Evolutionary conservation across 2,888 invertebrate genomes (phyloP).

Genomic region (Diadegma fenestrale): DNA sequence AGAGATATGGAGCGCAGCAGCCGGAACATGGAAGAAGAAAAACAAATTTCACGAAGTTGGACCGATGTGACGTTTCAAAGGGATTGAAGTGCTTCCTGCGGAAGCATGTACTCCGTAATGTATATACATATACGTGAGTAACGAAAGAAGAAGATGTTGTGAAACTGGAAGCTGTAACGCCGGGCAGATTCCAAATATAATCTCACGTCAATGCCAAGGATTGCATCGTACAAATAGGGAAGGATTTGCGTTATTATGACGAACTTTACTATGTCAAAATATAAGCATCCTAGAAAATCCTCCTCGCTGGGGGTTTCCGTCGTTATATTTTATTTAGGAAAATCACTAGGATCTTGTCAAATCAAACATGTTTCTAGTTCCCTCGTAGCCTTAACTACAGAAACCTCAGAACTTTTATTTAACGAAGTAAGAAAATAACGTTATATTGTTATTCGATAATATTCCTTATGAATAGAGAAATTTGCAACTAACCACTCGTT

Average conservation of each 20-base stretch:
- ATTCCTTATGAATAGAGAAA: too few relatives aligned
- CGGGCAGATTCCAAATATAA: conserved; percentile 1
- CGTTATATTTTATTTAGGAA: neutral
- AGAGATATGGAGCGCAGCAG: conserved; percentile 15
- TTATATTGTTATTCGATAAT: too few relatives aligned
- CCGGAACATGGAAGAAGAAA: conserved; percentile 31
- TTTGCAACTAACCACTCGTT: too few relatives aligned
- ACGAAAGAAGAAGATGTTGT: neutral
- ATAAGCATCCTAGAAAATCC: neutral
- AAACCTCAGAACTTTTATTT: too few relatives aligned
- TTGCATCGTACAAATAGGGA: conserved; percentile 15
- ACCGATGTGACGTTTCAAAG: conserved; percentile 36
- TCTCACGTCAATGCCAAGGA: conserved; percentile 21
- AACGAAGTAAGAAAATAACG: too few relatives aligned
- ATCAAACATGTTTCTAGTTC: too few relatives aligned
- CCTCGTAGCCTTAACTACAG: too few relatives aligned
- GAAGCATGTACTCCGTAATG: neutral
- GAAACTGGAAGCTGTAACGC: conserved; percentile 8
- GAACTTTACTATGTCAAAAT: neutral
- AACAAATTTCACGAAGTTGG: conserved; percentile 52
- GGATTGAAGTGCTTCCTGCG: conserved; percentile 46
- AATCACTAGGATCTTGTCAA: too few relatives aligned
- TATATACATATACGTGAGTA: neutral
- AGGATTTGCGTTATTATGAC: conserved; percentile 17
- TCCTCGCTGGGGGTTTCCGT: neutral